Evolutionary conservation across 2,888 invertebrate genomes (phyloP).

Genomic region (Chymomyza fuscimana): DNA sequence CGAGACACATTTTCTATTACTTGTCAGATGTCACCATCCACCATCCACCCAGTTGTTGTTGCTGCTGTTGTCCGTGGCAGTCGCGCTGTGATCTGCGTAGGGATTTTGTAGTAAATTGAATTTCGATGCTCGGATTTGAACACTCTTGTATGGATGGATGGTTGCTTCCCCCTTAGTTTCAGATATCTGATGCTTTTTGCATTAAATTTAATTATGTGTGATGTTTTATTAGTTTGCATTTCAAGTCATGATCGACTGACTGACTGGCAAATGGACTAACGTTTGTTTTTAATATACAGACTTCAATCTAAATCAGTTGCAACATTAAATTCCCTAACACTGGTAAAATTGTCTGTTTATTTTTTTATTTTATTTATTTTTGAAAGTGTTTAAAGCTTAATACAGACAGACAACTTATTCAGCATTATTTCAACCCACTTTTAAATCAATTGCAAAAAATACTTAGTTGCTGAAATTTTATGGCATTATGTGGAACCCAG

Average conservation of each 20-base stretch:
- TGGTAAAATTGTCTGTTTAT: not conserved
- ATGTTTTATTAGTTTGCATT: constrained; percentile 54
- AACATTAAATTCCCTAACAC: not conserved
- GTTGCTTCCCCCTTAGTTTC: not conserved
- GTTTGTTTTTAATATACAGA: not conserved
- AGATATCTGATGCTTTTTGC: constrained; percentile 41
- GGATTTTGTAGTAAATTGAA: constrained; percentile 73
- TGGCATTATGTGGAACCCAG: too few relatives aligned
- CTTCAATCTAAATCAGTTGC: not conserved
- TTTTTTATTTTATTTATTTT: too few relatives aligned
- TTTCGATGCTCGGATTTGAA: constrained; percentile 65
- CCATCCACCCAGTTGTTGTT: constrained; percentile 1
- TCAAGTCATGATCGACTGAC: not conserved
- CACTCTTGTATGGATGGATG: constrained; percentile 20
- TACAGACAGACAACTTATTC: too few relatives aligned
- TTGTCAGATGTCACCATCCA: constrained; percentile 43
- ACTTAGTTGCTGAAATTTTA: too few relatives aligned
- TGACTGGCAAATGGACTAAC: not conserved
- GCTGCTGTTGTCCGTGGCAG: not conserved
- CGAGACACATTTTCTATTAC: constrained; percentile 66
- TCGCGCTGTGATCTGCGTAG: constrained; percentile 39
- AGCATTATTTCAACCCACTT: too few relatives aligned
- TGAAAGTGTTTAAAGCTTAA: too few relatives aligned
- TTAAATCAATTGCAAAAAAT: too few relatives aligned
- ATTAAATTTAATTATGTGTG: constrained; percentile 67